Conservation (phyloP, 2,113 vertebrate species). For the Oreochromis tanganicae region DNA sequence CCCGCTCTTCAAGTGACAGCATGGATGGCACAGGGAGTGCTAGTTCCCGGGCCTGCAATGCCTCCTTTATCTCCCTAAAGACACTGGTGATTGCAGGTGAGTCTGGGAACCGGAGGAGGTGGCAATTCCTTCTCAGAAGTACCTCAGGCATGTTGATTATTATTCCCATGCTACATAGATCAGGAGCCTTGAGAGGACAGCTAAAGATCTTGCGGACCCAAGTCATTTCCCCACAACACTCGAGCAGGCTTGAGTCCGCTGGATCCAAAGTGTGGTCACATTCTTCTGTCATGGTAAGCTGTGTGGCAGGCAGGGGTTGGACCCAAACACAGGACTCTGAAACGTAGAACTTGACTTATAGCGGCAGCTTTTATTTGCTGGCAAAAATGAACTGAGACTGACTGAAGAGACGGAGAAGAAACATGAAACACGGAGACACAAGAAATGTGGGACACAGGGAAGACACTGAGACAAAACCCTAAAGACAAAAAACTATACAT, state of each 20-base stretch:
- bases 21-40: neutral
- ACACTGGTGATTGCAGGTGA: neutral
- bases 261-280: neutral
- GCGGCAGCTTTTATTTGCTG: neutral
- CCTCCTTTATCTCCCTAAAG: neutral
- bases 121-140: neutral
- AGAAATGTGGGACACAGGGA: neutral
- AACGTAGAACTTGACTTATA: neutral
- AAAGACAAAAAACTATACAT: neutral
- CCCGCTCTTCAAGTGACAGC: neutral
- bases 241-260: neutral
- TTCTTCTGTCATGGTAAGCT: neutral
- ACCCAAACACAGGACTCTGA: neutral
- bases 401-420: neutral
- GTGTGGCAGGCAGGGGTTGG: neutral
- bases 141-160: neutral
- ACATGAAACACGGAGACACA: neutral
- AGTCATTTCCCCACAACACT: neutral
- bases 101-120: neutral
- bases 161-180: neutral
- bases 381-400: neutral
- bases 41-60: neutral
- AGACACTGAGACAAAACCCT: neutral
- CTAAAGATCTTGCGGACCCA: neutral
- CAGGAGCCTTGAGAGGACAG: neutral